Conservation (phyloP, 2,888 invertebrate genomes). For the Agrotis clavis region DNA sequence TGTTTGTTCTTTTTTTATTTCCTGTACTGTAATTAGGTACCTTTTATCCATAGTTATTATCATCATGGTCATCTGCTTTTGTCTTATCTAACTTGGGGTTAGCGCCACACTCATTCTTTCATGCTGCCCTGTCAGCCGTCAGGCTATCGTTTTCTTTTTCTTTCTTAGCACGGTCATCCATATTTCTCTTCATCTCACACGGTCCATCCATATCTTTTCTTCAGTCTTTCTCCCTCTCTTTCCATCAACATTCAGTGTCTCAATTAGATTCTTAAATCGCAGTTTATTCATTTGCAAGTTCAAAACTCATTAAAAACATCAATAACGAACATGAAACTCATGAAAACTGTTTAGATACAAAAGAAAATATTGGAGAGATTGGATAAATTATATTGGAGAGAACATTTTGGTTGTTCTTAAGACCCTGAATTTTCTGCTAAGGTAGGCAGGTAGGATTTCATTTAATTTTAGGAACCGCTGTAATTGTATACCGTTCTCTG, state of each 20-base stretch:
- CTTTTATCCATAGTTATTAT: too few relatives aligned
- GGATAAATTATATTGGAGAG: not conserved
- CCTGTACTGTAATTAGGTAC: not conserved
- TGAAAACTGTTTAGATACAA: too few relatives aligned
- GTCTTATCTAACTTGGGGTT: too few relatives aligned
- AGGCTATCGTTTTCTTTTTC: too few relatives aligned
- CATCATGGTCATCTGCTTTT: too few relatives aligned
- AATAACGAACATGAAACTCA: not conserved
- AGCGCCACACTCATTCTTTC: too few relatives aligned
- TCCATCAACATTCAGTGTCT: not conserved
- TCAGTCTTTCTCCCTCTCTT: too few relatives aligned
- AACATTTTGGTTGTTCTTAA: not conserved
- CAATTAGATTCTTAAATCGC: not conserved
- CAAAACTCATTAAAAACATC: not conserved
- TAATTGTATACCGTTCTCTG: not conserved
- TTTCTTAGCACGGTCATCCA: too few relatives aligned
- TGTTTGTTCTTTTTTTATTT: constrained; percentile 7
- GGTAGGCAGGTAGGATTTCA: not conserved
- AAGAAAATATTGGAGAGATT: too few relatives aligned
- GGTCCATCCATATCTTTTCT: too few relatives aligned
- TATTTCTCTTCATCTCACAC: too few relatives aligned
- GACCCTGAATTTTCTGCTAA: not conserved
- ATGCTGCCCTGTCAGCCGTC: too few relatives aligned
- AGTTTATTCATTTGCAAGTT: not conserved
- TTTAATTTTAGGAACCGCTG: not conserved